Conservation (phyloP, 53 echinoderm and acorn worm species). For the Crossaster papposus region DNA sequence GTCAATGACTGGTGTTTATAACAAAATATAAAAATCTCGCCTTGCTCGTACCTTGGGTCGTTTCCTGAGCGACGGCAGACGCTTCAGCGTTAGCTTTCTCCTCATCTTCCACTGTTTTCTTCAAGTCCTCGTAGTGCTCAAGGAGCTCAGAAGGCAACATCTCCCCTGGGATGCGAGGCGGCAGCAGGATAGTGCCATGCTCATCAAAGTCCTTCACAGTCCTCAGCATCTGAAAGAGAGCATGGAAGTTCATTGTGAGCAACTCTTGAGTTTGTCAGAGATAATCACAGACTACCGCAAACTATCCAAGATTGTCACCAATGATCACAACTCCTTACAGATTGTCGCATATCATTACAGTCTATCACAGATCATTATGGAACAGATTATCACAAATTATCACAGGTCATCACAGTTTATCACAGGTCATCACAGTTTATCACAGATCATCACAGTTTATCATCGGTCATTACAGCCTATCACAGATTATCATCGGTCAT, state of each 20-base stretch:
- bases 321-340: neutral
- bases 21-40: no score
- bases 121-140: constrained; percentile 93
- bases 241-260: neutral
- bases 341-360: neutral
- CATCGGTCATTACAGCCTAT: no score
- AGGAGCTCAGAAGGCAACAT: constrained; percentile 84
- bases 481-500: no score
- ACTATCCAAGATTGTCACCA: neutral
- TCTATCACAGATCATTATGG: no score
- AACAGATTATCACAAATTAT: neutral
- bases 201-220: constrained; percentile 98
- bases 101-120: constrained; percentile 89
- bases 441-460: no score
- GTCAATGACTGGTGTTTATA: no score
- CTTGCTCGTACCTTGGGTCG: constrained; percentile 11
- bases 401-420: no score
- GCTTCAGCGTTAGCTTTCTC: constrained; percentile 85
- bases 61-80: constrained; percentile 73
- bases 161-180: constrained; percentile 85
- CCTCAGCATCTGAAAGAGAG: constrained; percentile 73
- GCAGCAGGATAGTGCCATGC: constrained; percentile 90
- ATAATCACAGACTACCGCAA: neutral
- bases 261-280: neutral
- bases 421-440: no score